phyloP scores from a whole-genome alignment of 2,113 vertebrate species.

The Saguinus imperator region DNA sequence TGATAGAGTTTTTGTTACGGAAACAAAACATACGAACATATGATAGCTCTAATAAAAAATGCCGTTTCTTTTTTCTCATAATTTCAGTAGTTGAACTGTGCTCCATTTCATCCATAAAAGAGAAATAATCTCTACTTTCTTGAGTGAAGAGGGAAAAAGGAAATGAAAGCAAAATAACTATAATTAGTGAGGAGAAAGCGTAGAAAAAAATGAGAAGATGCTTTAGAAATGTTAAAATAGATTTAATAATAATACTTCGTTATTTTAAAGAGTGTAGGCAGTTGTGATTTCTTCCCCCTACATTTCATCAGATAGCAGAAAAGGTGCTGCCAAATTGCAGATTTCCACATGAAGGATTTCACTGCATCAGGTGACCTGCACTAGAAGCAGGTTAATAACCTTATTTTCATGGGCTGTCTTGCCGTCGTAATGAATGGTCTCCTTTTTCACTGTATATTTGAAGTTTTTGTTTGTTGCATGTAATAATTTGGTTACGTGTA shows the following conservation, averaged over 20 bases:
- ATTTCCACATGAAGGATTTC: not conserved
- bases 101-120: not conserved
- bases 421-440: slow-evolving; percentile 25
- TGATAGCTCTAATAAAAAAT: slow-evolving; percentile 18
- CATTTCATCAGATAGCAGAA: not conserved
- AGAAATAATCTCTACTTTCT: slow-evolving; percentile 26
- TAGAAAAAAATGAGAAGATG: not conserved
- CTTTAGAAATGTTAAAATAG: not conserved
- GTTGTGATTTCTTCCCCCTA: not conserved
- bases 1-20: not conserved
- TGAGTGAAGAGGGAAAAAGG: not conserved
- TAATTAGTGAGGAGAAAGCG: not conserved
- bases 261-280: not conserved
- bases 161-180: slow-evolving; percentile 21
- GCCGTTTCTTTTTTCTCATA: not conserved
- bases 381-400: not conserved
- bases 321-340: not conserved
- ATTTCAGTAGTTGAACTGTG: not conserved
- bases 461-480: slow-evolving; percentile 32
- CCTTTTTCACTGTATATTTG: slow-evolving; percentile 4
- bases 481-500: slow-evolving; percentile 22
- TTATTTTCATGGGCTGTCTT: not conserved
- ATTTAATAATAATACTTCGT: not conserved
- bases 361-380: not conserved
- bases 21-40: not conserved